These are phyloP conservation scores for Pimpla rufipes DNA, from an alignment of 2,888 invertebrate species.

Conservation along the genomic window DNA sequence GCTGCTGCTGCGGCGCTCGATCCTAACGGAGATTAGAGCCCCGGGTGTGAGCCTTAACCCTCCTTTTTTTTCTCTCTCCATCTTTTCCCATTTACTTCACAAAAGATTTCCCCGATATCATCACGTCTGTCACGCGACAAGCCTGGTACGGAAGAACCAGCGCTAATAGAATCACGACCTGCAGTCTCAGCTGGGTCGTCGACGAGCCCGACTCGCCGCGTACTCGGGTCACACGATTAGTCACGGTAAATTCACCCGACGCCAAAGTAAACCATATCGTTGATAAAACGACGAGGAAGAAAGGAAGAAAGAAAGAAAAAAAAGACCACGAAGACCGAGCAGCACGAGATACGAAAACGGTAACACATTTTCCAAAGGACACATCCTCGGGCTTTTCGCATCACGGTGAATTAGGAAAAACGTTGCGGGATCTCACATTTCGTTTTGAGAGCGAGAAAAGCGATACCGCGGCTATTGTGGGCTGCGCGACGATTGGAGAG, in stretches of 20 bases:
- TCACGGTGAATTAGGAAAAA: conserved; percentile 53
- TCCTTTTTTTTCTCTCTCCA: neutral
- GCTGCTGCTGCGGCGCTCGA: conserved; percentile 20
- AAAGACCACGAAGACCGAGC: too few relatives aligned
- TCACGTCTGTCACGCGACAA: conserved; percentile 20
- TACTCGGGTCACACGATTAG: conserved; percentile 38
- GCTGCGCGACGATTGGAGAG: neutral
- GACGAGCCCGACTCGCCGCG: neutral
- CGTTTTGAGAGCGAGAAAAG: neutral
- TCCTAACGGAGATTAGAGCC: conserved; percentile 61
- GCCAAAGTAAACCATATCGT: conserved; percentile 5
- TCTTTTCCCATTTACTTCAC: conserved; percentile 23
- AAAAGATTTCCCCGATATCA: conserved; percentile 36
- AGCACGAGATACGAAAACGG: conserved; percentile 35
- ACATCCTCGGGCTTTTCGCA: conserved; percentile 23
- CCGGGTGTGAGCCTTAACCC: conserved; percentile 40
- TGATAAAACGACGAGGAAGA: conserved; percentile 14
- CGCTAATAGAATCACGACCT: conserved; percentile 36
- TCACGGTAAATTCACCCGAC: conserved; percentile 39
- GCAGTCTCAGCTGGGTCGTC: conserved; percentile 1
- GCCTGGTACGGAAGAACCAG: conserved; percentile 6
- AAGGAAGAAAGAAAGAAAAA: conserved; percentile 20
- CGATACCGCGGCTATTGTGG: conserved; percentile 1
- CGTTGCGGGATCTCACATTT: conserved; percentile 30
- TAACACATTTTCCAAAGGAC: conserved; percentile 19